These are phyloP conservation scores for Hafferia zeledoni DNA, from an alignment of 2,797 vertebrate genomes.

Conservation along the genomic window DNA sequence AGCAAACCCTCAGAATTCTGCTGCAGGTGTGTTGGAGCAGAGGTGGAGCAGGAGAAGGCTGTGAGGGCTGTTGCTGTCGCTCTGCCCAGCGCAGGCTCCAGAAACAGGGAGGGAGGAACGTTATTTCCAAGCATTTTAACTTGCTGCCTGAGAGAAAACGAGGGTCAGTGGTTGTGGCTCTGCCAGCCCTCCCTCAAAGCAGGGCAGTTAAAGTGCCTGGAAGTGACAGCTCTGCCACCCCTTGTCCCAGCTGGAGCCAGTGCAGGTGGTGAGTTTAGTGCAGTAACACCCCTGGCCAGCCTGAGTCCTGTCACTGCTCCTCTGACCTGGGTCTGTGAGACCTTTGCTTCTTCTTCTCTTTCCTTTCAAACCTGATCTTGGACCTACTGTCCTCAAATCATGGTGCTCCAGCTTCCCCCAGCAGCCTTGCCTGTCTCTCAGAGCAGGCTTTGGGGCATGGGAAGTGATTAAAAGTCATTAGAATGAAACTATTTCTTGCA, in stretches of 20 bases:
- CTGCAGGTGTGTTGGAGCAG: neutral
- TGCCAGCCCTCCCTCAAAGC: neutral
- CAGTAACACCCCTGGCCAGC: neutral
- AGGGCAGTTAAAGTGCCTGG: neutral
- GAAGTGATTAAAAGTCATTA: neutral
- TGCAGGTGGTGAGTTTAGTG: neutral
- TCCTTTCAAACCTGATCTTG: neutral
- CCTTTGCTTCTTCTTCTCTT: neutral
- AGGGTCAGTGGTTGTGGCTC: neutral
- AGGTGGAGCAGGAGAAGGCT: neutral
- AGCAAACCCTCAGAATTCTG: neutral
- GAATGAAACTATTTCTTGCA: neutral
- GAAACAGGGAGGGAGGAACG: neutral
- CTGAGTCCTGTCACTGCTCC: neutral
- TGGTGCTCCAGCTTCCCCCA: neutral
- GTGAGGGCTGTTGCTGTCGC: neutral
- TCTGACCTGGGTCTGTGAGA: fast-evolving
- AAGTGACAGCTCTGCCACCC: neutral
- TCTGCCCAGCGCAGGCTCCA: neutral
- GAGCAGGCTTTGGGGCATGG: neutral
- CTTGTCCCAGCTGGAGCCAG: neutral
- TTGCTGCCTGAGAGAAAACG: neutral
- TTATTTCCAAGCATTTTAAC: neutral
- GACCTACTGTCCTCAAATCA: neutral
- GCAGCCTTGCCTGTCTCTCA: neutral